Evolutionary conservation across 2,113 vertebrate genomes (phyloP), one percentile per base, ranked within the genome.

Genomic region (Condylura cristata): DNA sequence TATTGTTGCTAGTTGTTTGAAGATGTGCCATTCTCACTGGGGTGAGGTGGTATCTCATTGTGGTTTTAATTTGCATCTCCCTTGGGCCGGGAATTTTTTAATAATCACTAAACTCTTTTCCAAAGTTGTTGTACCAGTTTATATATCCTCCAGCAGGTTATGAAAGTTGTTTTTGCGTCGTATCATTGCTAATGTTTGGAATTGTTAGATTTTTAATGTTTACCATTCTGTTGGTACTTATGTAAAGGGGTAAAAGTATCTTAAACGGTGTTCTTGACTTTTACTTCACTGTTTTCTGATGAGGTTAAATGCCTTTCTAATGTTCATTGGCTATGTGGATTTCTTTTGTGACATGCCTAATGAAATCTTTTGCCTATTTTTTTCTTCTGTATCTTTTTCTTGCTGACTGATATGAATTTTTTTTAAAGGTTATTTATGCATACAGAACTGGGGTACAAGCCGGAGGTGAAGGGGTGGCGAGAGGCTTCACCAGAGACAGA

Each of bases 361-460:
- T 56, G 51, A 79, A 72, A 72, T 79, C 44, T 95, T 70, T 84
- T 51, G 58, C 26, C 46, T 30, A 0, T 46, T 46, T 53, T 53
- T 94, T 89, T 39, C 86, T 84, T 24, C 61, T 48, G 13, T 74
- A 20, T 60, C 66, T 70, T 85, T 95, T 86, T 66, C 12, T 48
- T 68, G 20, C 58, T 66, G 30, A 78, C 41, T 87, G 24, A 56
- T n/a, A n/a, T n/a, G n/a, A n/a, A n/a, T n/a, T n/a, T n/a, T n/a
- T n/a, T n/a, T n/a, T n/a, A n/a, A n/a, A n/a, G n/a, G n/a, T n/a
- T n/a, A n/a, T n/a, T n/a, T n/a, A n/a, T n/a, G n/a, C n/a, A n/a
- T n/a, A n/a, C n/a, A n/a, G n/a, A n/a, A n/a, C n/a, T n/a, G n/a
- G n/a, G n/a, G n/a, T n/a, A n/a, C n/a, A n/a, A n/a, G n/a, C n/a